These are phyloP conservation scores for Macquaria ambigua DNA, from an alignment of 2,113 vertebrate species.

Conservation along the genomic window DNA sequence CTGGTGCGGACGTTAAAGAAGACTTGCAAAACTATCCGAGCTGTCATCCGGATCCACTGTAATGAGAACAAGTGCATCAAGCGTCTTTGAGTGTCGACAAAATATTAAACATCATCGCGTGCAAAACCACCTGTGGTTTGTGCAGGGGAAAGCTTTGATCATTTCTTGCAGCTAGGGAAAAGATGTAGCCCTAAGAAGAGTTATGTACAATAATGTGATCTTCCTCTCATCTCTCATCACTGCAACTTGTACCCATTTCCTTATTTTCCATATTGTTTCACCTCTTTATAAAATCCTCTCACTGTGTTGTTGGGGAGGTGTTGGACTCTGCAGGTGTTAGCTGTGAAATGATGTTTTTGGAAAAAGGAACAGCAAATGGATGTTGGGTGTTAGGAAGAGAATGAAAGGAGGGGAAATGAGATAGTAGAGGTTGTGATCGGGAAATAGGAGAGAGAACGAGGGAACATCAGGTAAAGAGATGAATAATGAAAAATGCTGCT, in stretches of 20 bases:
- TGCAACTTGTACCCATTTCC: constrained; percentile 1
- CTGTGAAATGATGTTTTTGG: background rate
- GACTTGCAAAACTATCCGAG: background rate
- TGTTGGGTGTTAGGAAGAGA: background rate
- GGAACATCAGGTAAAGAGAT: background rate
- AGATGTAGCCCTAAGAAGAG: background rate
- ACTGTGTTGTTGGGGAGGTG: background rate
- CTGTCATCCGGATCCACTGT: background rate
- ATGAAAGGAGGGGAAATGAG: background rate
- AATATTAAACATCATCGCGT: constrained; percentile 12
- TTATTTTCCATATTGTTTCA: background rate
- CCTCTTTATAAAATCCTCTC: background rate
- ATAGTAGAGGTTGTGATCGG: background rate
- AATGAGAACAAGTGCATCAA: constrained; percentile 18
- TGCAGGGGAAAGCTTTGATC: constrained; percentile 20
- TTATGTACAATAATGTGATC: background rate
- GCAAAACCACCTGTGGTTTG: constrained; percentile 32
- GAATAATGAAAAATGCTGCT: background rate
- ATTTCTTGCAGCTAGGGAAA: background rate
- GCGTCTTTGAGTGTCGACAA: background rate
- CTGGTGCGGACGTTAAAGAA: constrained; percentile 12
- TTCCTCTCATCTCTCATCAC: background rate
- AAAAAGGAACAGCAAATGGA: background rate
- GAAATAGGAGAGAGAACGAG: background rate
- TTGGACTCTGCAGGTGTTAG: background rate